A percentile compares a stretch with the other conserved stretches of the same genome.
phyloP scores from a whole-genome alignment of 2,888 invertebrate genomes.

The Aphrophora alni region DNA sequence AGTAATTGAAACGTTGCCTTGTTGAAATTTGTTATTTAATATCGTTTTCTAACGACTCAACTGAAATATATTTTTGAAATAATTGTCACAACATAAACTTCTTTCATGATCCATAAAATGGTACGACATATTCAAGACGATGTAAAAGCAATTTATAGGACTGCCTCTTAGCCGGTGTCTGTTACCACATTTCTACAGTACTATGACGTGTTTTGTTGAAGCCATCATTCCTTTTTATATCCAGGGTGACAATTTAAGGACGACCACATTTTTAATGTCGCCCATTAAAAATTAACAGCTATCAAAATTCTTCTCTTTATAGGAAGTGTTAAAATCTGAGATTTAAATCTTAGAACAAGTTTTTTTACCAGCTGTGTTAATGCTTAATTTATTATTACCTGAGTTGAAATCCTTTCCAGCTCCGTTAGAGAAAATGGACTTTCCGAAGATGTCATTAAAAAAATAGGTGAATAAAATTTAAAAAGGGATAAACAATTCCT shows the following conservation, averaged over 20 bases:
- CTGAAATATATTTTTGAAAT: neutral
- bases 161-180: neutral
- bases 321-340: neutral
- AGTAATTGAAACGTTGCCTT: no score
- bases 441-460: no score
- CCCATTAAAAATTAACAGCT: conserved; percentile 4
- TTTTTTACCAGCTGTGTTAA: neutral
- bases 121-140: neutral
- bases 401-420: neutral
- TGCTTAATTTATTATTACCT: neutral
- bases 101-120: neutral
- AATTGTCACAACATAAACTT: neutral
- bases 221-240: neutral
- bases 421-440: neutral
- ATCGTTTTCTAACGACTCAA: neutral
- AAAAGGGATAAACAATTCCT: no score
- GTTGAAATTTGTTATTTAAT: no score
- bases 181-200: neutral
- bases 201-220: neutral
- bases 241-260: conserved; percentile 2
- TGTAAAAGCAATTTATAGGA: neutral
- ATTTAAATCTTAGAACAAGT: neutral
- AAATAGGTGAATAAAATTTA: no score
- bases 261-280: neutral
- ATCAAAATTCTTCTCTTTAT: neutral